Evolutionary conservation across 1,140 invertebrate species (phyloP).

Genomic region (Trichonephila inaurata): DNA sequence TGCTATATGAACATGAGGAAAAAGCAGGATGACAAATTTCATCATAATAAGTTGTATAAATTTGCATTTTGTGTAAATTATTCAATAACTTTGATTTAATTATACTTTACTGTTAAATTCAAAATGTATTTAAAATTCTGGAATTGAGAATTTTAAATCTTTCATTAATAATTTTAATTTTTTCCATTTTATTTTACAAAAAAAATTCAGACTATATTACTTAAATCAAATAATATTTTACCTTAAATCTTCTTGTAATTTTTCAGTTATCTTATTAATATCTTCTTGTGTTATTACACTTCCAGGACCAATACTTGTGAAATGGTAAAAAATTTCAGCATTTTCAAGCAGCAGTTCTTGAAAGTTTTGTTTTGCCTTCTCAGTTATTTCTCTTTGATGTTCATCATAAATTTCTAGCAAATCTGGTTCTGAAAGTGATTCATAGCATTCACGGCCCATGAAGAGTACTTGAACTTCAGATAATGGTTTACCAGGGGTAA

Average conservation of each 20-base stretch:
- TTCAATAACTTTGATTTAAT: no score
- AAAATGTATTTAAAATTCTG: no score
- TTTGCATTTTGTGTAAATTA: no score
- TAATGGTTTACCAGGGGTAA: slow-evolving; percentile 93
- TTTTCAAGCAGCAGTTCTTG: slow-evolving; percentile 96
- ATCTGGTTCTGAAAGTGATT: slow-evolving; percentile 93
- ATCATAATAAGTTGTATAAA: no score
- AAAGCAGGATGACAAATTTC: no score
- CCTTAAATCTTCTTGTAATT: slow-evolving; percentile 94
- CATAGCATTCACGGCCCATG: slow-evolving; percentile 97
- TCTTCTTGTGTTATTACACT: slow-evolving; percentile 96
- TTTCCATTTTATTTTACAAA: no score
- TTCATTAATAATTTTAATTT: no score
- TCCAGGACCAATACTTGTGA: slow-evolving; percentile 92
- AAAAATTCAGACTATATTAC: no score
- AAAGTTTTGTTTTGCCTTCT: slow-evolving; percentile 95
- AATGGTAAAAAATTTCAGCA: slow-evolving; percentile 96
- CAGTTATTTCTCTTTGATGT: slow-evolving; percentile 95
- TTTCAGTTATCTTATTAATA: slow-evolving; percentile 95
- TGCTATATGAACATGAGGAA: no score
- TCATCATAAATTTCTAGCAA: slow-evolving; percentile 96
- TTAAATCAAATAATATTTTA: slow-evolving; percentile 79
- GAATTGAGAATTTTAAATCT: no score
- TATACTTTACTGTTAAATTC: no score
- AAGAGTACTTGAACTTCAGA: slow-evolving; percentile 96